Evolutionary conservation across 1,140 invertebrate genomes (phyloP), one percentile per base, ranked within the genome.

Genomic region (Probaryconus sp.): DNA sequence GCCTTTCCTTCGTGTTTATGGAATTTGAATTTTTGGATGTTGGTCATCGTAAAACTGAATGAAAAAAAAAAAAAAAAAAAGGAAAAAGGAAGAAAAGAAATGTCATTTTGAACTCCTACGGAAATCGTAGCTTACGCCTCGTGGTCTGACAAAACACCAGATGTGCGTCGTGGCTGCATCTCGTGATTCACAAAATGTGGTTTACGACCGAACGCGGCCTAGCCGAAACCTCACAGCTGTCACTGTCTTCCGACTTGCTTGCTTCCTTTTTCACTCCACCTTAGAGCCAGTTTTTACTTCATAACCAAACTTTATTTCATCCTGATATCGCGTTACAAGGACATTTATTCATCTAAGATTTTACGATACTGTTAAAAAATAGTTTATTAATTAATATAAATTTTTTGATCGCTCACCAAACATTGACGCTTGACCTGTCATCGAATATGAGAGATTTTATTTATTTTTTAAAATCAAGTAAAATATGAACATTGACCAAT

Each of bases 121-220:
- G 42, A 51, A 63, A 56, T 26, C 50, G 67, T 63, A 37, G 24
- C 33, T 43, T 28, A 55, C 10, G 45, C 20, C 42, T 35, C 45
- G 45, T 47, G 53, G 28, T 64, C 60, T 38, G 11, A 72, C 69
- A 64, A 74, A 74, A 74, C 61, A 67, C 61, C 70, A 74, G 70
- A 74, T 74, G 70, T 68, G 47, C 61, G 47, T 20, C 51, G 30
- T 33, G 11, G 10, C 45, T n/a, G 55, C 33, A 17, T 30, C 21
- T 74, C 47, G 56, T 74, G 70, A 74, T 74, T 74, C 70, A 68
- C 63, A 55, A 73, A 74, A 67, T 68, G 56, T 43, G 56, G 28
- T 63, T 56, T 73, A 53, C 40, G 55, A 63, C 30, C 20, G 35
- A 21, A n/a, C 63, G 2, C 14, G 5, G 18, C 26, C 14, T 14